These are phyloP conservation scores for Aegotheles bennettii DNA, from an alignment of 2,113 vertebrate species.

Conservation along the genomic window DNA sequence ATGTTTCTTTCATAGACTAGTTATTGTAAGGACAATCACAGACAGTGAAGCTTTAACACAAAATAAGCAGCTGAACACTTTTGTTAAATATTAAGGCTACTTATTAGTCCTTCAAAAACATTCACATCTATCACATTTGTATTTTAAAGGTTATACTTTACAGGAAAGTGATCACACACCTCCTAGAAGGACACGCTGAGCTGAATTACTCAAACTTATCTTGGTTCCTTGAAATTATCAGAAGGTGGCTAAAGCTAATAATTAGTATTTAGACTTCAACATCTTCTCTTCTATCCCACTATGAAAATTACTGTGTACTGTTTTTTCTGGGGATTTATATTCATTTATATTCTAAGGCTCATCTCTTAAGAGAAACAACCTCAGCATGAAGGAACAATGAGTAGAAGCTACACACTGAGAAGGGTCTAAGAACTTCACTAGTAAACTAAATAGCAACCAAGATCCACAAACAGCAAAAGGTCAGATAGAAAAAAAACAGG, in stretches of 20 bases:
- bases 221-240: background rate
- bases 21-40: background rate
- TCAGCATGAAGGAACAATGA: background rate
- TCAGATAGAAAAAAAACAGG: background rate
- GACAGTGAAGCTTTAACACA: background rate
- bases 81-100: background rate
- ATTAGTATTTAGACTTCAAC: background rate
- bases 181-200: background rate
- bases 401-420: background rate
- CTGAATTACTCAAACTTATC: background rate
- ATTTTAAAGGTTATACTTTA: background rate
- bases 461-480: background rate
- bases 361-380: background rate
- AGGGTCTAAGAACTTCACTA: background rate
- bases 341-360: background rate
- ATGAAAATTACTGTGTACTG: background rate
- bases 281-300: background rate
- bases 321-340: background rate
- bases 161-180: background rate
- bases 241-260: background rate
- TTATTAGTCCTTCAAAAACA: conserved; percentile 3
- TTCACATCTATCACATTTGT: background rate
- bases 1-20: background rate
- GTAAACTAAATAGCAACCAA: background rate
- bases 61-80: background rate